Base-by-base conservation (phyloP, 2,797 vertebrate genomes). In the Etheostoma nigrum region DNA sequence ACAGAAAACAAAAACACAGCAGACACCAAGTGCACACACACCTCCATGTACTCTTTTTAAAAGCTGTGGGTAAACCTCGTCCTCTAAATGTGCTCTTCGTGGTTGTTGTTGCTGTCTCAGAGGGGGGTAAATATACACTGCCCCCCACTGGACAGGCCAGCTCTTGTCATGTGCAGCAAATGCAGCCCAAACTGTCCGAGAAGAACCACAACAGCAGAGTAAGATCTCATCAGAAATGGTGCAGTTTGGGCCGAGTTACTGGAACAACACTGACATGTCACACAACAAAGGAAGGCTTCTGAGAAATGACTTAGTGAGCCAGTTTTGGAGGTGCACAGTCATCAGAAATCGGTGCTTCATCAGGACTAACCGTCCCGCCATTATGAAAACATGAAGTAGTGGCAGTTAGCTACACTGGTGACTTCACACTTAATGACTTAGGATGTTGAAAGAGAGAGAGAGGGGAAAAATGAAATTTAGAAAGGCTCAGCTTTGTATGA, bases 141-240 rank as follows among this genome's bases (percentile, higher is more conserved):
- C 86, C 86, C 93, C 92, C 87, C 80, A 15, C 88, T 74, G 82
- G 90, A 91, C 94, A 90, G 89, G 78, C 44, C 86, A 89, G 85
- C 82, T 88, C 81, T 73, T 79, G 92, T 95, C 94, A 96, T 83
- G 94, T 94, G 90, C 95, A 95, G 94, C 95, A 96, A 91, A 95
- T 95, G 87, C 95, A 96, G 92, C 93, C 93, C 92, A 95, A 87
- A 88, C 95, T 95, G 94, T 93, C 85, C 92, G 62, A 90, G 88
- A 85, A 93, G 90, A 95, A 94, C 91, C 89, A 93, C 85, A 93
- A 92, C 75, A 94, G 74, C 68, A 86, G 76, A 84, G 80, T 88
- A 65, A 92, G 72, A 88, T 36, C 82, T 76, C 58, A 65, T 82
- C 80, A 87, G 70, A 78, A 71, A 78, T 23, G 72, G 57, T 45